Evolutionary conservation across 2,113 vertebrate genomes (phyloP), one percentile per base, ranked within the genome.

Genomic region (Progne subis): DNA sequence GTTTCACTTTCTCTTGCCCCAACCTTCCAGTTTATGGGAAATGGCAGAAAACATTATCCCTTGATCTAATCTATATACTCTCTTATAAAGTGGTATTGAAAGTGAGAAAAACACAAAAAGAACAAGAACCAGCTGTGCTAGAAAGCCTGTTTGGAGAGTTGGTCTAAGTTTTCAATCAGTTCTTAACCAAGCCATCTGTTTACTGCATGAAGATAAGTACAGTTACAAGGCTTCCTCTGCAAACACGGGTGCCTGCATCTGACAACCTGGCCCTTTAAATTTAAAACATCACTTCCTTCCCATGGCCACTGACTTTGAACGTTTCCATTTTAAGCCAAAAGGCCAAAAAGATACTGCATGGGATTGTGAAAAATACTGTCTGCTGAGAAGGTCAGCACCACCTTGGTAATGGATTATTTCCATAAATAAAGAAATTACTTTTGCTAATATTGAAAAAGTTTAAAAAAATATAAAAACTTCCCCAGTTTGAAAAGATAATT

Each of bases 61-160:
- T 95, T 94, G 76, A 96, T 96, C 92, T 95, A 83, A 78, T 94
- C 68, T 93, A 74, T 90, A 86, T 88, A 78, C 82, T 90, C 61
- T 69, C 69, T 60, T 90, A 88, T 93, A 88, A 93, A 96, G 57
- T 70, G 69, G 47, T 57, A 93, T 64, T 90, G 82, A 90, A 96
- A 94, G 90, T 88, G 88, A 93, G 80, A 95, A 92, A 96, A 82
- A 85, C 86, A 94, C 68, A 92, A 88, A 56, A 88, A 83, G 92
- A 95, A 95, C 92, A 96, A 75, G 92, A 94, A 90, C 49, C 94
- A 93, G 88, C 90, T 94, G 88, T 94, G 46, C 56, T 90, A 77
- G 24, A n/a, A 82, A 86, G 72, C 11, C 76, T 64, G 26, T 81
- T 94, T 88, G 82, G 86, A 90, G 39, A 81, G 17, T 15, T 3